Percentiles rank a stretch among this genome's conserved stretches.
Evolutionary conservation across 2,888 invertebrate genomes (phyloP).

Genomic region (Orchesellides sinensis): DNA sequence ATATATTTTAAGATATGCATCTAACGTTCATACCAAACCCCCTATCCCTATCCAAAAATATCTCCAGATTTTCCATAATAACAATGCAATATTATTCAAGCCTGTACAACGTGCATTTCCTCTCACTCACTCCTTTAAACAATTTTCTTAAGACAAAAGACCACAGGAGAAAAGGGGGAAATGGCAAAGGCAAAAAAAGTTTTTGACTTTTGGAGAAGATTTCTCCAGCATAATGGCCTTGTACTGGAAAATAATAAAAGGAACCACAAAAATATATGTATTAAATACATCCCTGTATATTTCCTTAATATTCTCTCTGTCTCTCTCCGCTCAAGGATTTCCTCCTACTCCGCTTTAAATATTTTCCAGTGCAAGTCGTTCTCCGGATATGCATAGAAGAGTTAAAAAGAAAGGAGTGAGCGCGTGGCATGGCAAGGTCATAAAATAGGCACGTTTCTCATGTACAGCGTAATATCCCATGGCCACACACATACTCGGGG

Average conservation of each 20-base stretch:
- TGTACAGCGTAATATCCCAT: neutral
- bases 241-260: slow-evolving; percentile 12
- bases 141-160: slow-evolving; percentile 13
- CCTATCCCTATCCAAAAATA: neutral
- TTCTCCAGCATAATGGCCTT: neutral
- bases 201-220: neutral
- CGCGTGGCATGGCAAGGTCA: slow-evolving; percentile 62
- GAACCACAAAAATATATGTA: slow-evolving; percentile 26
- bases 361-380: no score
- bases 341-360: no score
- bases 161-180: neutral
- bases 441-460: slow-evolving; percentile 58
- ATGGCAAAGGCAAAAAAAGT: neutral
- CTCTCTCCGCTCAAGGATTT: neutral
- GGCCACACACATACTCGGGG: slow-evolving; percentile 1
- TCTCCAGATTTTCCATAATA: neutral
- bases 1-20: slow-evolving; percentile 54
- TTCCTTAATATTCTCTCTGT: neutral
- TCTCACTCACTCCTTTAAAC: neutral
- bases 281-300: no score
- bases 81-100: neutral
- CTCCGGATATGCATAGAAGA: slow-evolving; percentile 4
- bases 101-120: neutral
- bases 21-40: slow-evolving; percentile 35
- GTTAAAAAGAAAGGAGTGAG: slow-evolving; percentile 14